Percentiles rank a stretch among this genome's conserved stretches.
Evolutionary conservation across 2,888 invertebrate species (phyloP).

Genomic region (Muscina levida): DNA sequence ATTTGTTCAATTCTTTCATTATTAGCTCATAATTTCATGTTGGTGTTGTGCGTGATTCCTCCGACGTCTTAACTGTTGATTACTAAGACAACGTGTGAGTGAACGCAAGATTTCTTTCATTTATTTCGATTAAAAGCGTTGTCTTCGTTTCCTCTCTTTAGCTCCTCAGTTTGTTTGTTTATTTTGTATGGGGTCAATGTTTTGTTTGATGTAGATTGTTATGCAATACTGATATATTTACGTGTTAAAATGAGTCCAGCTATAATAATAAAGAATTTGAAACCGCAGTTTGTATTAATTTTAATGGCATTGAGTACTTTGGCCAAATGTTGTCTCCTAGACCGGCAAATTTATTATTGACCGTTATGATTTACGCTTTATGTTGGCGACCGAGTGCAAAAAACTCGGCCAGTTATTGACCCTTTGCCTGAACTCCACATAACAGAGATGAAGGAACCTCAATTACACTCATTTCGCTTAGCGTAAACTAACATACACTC

Average conservation of each 20-base stretch:
- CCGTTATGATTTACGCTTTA: neutral
- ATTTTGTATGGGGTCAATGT: slow-evolving; percentile 51
- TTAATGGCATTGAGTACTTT: too few species aligned
- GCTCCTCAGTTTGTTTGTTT: neutral
- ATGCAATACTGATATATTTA: slow-evolving; percentile 40
- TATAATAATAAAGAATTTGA: slow-evolving; percentile 15
- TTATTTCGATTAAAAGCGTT: neutral
- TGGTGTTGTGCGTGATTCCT: neutral
- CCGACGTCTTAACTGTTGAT: slow-evolving; percentile 23
- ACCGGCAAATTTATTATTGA: slow-evolving; percentile 48
- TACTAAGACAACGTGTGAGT: slow-evolving; percentile 19
- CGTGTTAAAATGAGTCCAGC: slow-evolving; percentile 16
- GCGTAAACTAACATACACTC: slow-evolving; percentile 32
- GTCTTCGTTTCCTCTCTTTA: too few species aligned
- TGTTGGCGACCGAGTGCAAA: slow-evolving; percentile 51
- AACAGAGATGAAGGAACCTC: slow-evolving; percentile 65
- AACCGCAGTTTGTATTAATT: too few species aligned
- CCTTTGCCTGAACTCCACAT: slow-evolving; percentile 55
- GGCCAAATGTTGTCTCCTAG: slow-evolving; percentile 32
- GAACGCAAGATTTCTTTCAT: neutral
- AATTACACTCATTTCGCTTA: slow-evolving; percentile 51
- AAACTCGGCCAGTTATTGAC: slow-evolving; percentile 68
- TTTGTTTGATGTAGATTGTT: slow-evolving; percentile 41
- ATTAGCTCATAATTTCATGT: neutral
- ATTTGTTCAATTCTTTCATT: neutral